phyloP scores from a whole-genome alignment of 2,797 vertebrate species.

The Spinus pinus region DNA sequence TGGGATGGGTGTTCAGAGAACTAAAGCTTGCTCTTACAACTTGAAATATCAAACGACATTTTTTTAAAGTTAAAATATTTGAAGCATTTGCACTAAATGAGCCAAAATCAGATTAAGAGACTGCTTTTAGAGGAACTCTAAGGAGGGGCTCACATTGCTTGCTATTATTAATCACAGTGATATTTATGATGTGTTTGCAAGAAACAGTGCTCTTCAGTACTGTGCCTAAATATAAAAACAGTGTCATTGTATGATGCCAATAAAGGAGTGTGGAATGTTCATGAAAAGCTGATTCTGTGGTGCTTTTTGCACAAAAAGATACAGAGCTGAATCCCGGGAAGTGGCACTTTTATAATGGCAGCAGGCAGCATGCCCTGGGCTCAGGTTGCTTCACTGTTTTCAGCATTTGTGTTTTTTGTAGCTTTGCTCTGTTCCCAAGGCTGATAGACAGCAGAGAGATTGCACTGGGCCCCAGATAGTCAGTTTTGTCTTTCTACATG shows the following conservation, averaged over 20 bases:
- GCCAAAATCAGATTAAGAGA: background rate
- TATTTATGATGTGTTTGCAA: background rate
- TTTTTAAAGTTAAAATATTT: background rate
- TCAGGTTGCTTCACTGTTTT: background rate
- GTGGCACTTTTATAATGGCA: background rate
- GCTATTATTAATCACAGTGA: background rate
- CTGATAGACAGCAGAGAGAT: background rate
- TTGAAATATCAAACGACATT: background rate
- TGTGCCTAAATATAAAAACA: background rate
- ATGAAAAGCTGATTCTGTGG: background rate
- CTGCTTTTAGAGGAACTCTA: background rate
- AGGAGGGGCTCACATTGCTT: background rate
- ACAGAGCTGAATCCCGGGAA: background rate
- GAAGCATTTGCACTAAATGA: background rate
- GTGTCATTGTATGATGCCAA: background rate
- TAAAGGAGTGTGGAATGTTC: background rate
- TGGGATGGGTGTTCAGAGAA: background rate
- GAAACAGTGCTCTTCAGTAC: background rate
- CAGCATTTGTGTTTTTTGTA: background rate
- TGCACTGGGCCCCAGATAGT: fast-evolving
- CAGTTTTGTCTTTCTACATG: background rate
- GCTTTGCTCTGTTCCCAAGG: background rate
- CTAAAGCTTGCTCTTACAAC: background rate
- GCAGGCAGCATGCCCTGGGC: fast-evolving
- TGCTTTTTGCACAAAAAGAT: background rate